phyloP scores from a whole-genome alignment of 2,113 vertebrate species.

The Xyliphius kryptos region DNA sequence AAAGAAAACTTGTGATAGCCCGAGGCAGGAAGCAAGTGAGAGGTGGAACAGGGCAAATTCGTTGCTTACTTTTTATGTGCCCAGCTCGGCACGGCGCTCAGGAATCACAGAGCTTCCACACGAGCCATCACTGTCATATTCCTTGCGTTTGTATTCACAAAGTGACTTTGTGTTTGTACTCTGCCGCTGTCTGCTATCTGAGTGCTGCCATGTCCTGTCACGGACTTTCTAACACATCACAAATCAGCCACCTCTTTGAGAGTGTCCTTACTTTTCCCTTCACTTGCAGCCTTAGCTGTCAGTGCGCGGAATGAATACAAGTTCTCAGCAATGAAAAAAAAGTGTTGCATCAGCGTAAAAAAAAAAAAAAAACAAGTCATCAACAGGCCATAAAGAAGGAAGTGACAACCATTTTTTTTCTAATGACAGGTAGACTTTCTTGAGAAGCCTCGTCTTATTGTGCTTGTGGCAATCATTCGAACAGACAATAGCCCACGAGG shows the following conservation, averaged over 20 bases:
- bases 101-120: constrained; percentile 32
- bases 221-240: constrained; percentile 23
- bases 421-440: constrained; percentile 28
- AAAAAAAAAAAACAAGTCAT: no score
- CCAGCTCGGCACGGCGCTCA: constrained; percentile 9
- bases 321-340: constrained; percentile 15
- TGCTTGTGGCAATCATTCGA: constrained; percentile 24
- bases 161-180: constrained; percentile 37
- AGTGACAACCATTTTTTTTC: constrained; percentile 29
- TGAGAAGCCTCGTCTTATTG: constrained; percentile 20
- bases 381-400: constrained; percentile 27
- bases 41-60: constrained; percentile 32
- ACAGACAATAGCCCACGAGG: constrained; percentile 12
- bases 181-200: constrained; percentile 27
- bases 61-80: constrained; percentile 22
- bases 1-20: constrained; percentile 22
- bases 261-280: constrained; percentile 36
- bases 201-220: constrained; percentile 34
- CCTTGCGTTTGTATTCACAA: constrained; percentile 33
- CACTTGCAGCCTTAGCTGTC: constrained; percentile 18
- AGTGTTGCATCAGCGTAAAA: constrained; percentile 32
- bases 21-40: constrained; percentile 16
- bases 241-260: constrained; percentile 26
- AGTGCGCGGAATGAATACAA: constrained; percentile 17
- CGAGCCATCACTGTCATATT: constrained; percentile 24